Evolutionary conservation across 2,888 invertebrate genomes (phyloP), one percentile per base, ranked within the genome.

Genomic region (Artemia sp.): DNA sequence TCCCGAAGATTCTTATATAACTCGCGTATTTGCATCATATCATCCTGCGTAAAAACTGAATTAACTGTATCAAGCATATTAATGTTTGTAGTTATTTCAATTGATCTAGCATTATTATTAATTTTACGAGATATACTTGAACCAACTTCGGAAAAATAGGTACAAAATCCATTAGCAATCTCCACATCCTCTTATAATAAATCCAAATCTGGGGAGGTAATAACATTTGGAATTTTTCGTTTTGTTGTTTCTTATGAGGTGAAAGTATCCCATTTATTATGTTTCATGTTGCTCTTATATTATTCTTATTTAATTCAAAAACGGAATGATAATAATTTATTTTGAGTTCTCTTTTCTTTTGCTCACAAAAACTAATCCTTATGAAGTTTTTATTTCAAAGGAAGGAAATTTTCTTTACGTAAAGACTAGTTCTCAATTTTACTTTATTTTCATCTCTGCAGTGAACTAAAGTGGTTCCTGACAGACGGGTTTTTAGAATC

Each of bases 221-320:
- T 19, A 19, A 19, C 19, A 19, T 19, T 19, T 1, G 19, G 1
- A 19, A 19, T 19, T 19, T 19, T 19, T 19, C 19, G 19, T 53
- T 53, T n/a, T 53, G n/a, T 12, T n/a, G 12, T n/a, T 53, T 53
- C 2, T 53, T 12, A 12, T 12, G n/a, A 53, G 53, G 2, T 53
- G 53, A 53, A 53, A 53, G 53, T 12, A 53, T 53, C n/a, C 53
- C 53, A 1, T 53, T 53, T 53, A 53, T 53, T 53, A 53, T 53
- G 12, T 58, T 58, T 14, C 58, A 8, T 14, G 58, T 58, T 58
- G 58, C 58, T 58, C 58, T 12, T 7, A 14, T 14, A 14, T 58
- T 14, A 7, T 4, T 8, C 58, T 6, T 58, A 14, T 58, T 58
- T 8, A 58, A 58, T 58, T 19, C 19, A 19, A 19, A 19, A 19